Evolutionary conservation across 2,113 vertebrate species (phyloP).

Genomic region (Pseudolaguvia tuberculata): DNA sequence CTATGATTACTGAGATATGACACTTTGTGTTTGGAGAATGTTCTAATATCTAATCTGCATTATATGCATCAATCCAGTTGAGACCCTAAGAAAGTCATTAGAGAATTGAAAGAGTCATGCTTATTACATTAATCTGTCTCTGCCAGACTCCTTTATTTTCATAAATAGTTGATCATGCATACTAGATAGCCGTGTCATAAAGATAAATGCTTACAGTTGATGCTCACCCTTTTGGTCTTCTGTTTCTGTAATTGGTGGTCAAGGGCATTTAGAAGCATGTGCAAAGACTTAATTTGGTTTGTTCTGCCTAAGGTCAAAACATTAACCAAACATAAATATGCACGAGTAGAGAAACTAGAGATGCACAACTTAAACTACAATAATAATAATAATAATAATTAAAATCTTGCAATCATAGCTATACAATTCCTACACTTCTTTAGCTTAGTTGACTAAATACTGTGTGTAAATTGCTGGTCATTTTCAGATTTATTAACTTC

Average conservation of each 20-base stretch:
- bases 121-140: conserved; percentile 44
- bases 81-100: conserved; percentile 35
- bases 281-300: background rate
- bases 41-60: background rate
- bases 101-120: conserved; percentile 35
- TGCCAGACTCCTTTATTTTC: conserved; percentile 48
- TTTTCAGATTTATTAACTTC: too few species aligned
- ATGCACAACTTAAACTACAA: background rate
- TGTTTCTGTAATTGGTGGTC: background rate
- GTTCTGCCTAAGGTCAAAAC: background rate
- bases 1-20: background rate
- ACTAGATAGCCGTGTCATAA: conserved; percentile 48
- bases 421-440: background rate
- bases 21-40: background rate
- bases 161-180: conserved; percentile 45
- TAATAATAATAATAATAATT: background rate
- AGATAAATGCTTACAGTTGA: conserved; percentile 45
- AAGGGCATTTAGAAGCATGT: background rate
- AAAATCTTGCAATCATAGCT: background rate
- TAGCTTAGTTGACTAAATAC: background rate
- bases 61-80: background rate
- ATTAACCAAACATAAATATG: background rate
- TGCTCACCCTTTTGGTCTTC: conserved; percentile 22
- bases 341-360: background rate
- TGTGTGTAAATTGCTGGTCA: too few species aligned